These are phyloP conservation scores for Chirona hameri DNA, from an alignment of 2,888 invertebrate genomes.

Conservation along the genomic window DNA sequence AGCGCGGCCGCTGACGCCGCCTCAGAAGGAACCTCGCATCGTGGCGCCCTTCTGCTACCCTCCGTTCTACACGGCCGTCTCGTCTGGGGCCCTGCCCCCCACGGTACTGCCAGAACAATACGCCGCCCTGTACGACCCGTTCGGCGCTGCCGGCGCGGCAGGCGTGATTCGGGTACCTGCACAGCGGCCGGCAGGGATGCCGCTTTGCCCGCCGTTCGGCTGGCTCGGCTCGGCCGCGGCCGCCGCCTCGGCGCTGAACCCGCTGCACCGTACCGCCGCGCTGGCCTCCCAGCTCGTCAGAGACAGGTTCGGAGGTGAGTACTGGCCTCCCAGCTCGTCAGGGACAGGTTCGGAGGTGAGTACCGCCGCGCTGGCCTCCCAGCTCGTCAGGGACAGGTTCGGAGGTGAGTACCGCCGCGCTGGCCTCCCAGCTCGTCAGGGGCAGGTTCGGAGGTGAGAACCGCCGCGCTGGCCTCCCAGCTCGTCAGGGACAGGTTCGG, in stretches of 20 bases:
- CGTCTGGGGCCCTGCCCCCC: slow-evolving; percentile 4
- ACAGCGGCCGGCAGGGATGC: slow-evolving; percentile 36
- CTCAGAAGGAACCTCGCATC: background rate
- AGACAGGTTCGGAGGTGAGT: slow-evolving; percentile 39
- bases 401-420: no score
- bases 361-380: no score
- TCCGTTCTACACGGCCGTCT: slow-evolving; percentile 6
- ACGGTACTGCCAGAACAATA: background rate
- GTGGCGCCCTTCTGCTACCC: background rate
- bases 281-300: slow-evolving; percentile 39
- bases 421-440: no score
- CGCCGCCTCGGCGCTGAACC: background rate
- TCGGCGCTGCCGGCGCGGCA: slow-evolving; percentile 37
- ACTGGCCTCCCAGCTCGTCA: no score
- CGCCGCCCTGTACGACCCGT: slow-evolving; percentile 25
- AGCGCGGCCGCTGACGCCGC: background rate
- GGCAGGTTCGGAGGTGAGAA: no score
- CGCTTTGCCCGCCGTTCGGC: background rate
- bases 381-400: no score
- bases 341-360: no score
- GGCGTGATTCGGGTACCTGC: slow-evolving; percentile 40
- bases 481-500: no score
- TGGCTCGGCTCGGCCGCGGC: slow-evolving; percentile 6
- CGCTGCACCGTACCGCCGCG: slow-evolving; percentile 32
- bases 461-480: no score